Base-by-base conservation (phyloP, 2,888 invertebrate species). In the Watsonalla cultraria region DNA sequence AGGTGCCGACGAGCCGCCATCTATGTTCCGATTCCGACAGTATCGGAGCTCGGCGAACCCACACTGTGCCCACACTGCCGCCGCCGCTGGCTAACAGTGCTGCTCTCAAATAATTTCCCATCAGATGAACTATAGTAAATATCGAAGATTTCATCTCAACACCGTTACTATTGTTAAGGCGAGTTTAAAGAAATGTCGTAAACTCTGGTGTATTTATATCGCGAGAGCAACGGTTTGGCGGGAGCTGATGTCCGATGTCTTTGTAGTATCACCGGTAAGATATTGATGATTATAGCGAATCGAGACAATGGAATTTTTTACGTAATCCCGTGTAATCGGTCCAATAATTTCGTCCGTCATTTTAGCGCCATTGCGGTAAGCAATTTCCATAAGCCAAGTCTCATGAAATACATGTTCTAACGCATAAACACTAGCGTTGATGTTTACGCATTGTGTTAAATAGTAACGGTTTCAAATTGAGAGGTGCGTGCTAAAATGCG, bases 401-500 rank as follows among this genome's bases (percentile, higher is more conserved):
- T 53, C 65, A 73, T 71, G 67, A 67, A 64, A 65, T 65, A 73
- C 66, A 65, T 64, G 70, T 69, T 66, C 67, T 62, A 69, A 61
- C 64, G 59, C 65, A 59, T 70, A 64, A 74, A 75, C 72, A 66
- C 61, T 68, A 69, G 72, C 66, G 67, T 65, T 64, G 69, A 74
- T 84, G 81, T 83, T 83, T 79, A 78, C 77, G 67, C 68, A 70
- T 75, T 70, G 69, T 73, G 79, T 78, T 76, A 81, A 82, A 82
- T 80, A 82, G 81, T 77, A 84, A 79, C 80, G 72, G 80, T 74
- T 78, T 72, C 65, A 75, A 66, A 80, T 80, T 75, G 76, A 76
- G 66, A 74, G 68, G 84, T 79, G 78, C 88, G 87, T 89, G 89
- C 78, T 79, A 74, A 82, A 88, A 88, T 86, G 88, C 86, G 86